phyloP scores from a whole-genome alignment of 2,888 invertebrate species.

The Meliscaeva auricollis region DNA sequence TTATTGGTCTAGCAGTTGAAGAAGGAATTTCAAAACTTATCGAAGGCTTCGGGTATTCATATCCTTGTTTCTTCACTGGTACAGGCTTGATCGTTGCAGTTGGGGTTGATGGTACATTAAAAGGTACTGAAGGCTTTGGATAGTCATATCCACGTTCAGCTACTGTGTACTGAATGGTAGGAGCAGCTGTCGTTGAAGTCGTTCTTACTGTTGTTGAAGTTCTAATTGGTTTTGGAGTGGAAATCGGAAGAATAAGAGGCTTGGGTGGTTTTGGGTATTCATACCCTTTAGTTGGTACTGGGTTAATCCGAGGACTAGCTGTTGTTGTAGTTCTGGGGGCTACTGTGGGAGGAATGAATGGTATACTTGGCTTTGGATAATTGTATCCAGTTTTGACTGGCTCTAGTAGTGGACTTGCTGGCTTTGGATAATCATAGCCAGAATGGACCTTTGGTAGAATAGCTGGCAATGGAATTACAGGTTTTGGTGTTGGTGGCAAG shows the following conservation, averaged over 20 bases:
- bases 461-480: background rate
- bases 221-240: background rate
- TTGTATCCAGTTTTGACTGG: too few species aligned
- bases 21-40: background rate
- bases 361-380: background rate
- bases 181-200: background rate
- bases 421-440: background rate
- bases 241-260: background rate
- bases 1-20: background rate
- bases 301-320: background rate
- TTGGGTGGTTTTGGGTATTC: conserved; percentile 34
- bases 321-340: background rate
- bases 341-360: background rate
- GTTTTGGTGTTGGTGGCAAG: background rate
- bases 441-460: background rate
- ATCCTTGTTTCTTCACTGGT: background rate
- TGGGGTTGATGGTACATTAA: background rate
- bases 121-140: background rate
- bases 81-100: background rate
- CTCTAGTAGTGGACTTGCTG: too few species aligned
- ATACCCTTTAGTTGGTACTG: conserved; percentile 9
- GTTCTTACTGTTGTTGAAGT: background rate
- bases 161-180: background rate
- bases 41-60: conserved; percentile 2
- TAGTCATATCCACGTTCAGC: background rate